Evolutionary conservation across 2,888 invertebrate species (phyloP), one percentile per base, ranked within the genome.

Genomic region (Pollenia amentaria): DNA sequence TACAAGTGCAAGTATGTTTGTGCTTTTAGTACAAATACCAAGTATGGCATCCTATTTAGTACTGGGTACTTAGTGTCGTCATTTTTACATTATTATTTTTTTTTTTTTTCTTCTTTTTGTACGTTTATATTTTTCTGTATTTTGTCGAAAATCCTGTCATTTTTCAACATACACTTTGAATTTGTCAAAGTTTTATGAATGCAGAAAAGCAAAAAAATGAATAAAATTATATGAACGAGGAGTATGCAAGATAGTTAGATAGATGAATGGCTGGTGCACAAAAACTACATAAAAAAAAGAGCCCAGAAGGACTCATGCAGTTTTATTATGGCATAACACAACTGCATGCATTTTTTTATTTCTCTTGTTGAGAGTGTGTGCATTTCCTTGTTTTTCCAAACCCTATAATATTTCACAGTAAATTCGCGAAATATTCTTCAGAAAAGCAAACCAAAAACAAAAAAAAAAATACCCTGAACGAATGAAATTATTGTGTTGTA

Each of bases 131-230:
- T 67, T 85, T 78, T 78, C 46, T 70, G 57, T 51, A 75, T 83
- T 83, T 82, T 76, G 70, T 86, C 70, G 83, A 86, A 86, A 86
- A 86, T 83, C 86, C 86, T 83, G 76, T 78, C 76, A 87, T 87
- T 87, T 83, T 83, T 87, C 80, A 87, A 67, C 76, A 87, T 87
- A 80, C 87, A 87, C 73, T 84, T 87, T 84, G 77, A 84, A 87
- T 87, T 87, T 87, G 83, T 87, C 87, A 87, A 87, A 87, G 76
- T 87, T 87, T 87, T 87, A 87, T 87, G 83, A 84, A 87, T 87
- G 80, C 60, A 80, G 53, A 84, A 76, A 70, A 78, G 76, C 42
- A n/a, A 57, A 77, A 60, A 70, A 57, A 55, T 7, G 44, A 51
- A 78, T 65, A 72, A 82, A 72, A 67, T 67, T 67, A 69, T 69